Percentiles rank a stretch among this genome's conserved stretches.
phyloP scores from a whole-genome alignment of 2,888 invertebrate species.

The Philopedon plagiatum region DNA sequence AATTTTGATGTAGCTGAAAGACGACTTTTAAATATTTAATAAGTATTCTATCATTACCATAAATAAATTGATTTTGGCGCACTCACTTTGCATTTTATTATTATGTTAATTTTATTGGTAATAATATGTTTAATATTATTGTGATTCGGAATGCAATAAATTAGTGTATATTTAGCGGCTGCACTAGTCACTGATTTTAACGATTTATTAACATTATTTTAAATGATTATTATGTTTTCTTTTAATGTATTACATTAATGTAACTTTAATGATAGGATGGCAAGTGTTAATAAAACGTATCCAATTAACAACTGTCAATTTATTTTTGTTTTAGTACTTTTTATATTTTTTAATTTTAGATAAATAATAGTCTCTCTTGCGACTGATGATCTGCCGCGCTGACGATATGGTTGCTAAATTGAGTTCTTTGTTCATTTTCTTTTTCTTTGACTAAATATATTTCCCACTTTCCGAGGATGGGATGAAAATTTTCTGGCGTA shows the following conservation, averaged over 20 bases:
- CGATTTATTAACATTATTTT: constrained; percentile 27
- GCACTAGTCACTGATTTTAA: constrained; percentile 39
- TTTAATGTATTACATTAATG: constrained; percentile 18
- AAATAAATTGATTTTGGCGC: constrained; percentile 49
- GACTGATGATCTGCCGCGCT: too few relatives aligned
- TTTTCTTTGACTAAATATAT: too few relatives aligned
- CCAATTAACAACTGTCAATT: too few relatives aligned
- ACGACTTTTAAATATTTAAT: constrained; percentile 42
- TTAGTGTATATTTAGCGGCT: constrained; percentile 44
- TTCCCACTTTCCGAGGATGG: too few relatives aligned
- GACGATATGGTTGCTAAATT: too few relatives aligned
- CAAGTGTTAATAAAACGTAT: too few relatives aligned
- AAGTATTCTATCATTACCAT: constrained; percentile 44
- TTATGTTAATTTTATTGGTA: constrained; percentile 47
- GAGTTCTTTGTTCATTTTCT: too few relatives aligned
- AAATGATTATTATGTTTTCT: constrained; percentile 23
- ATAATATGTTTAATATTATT: constrained; percentile 47
- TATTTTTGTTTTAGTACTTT: too few relatives aligned
- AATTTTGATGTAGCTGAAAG: neutral
- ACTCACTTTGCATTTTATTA: constrained; percentile 49
- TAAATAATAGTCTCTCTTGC: too few relatives aligned
- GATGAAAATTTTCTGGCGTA: too few relatives aligned
- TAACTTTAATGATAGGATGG: constrained; percentile 6
- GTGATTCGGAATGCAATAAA: constrained; percentile 44
- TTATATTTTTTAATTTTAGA: too few relatives aligned